A percentile compares a stretch with the other conserved stretches of the same genome.
phyloP scores from a whole-genome alignment of 2,888 invertebrate species.

The Nymphalis urticae region DNA sequence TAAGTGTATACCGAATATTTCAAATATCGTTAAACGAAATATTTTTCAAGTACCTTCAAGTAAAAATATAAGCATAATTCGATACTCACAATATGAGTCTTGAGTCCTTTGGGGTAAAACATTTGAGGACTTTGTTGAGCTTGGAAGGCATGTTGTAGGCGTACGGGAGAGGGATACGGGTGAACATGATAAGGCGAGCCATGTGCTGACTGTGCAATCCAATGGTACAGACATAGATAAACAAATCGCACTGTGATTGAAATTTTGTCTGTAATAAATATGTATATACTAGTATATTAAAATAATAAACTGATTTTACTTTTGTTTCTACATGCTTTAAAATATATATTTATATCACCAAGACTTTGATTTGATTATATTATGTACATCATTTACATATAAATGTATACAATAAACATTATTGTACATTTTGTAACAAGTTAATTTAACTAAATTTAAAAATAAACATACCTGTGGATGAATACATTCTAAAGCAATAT shows the following conservation, averaged over 20 bases:
- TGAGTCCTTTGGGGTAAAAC: conserved; percentile 83
- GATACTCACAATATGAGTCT: conserved; percentile 80
- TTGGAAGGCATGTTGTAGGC: conserved; percentile 85
- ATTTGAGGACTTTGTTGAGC: conserved; percentile 78
- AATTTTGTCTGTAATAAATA: conserved; percentile 8
- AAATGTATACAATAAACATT: conserved; percentile 3
- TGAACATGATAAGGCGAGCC: conserved; percentile 89
- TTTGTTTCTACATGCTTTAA: background rate
- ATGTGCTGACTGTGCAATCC: conserved; percentile 77
- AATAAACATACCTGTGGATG: conserved; percentile 62
- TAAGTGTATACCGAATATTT: too few relatives aligned
- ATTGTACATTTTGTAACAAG: background rate
- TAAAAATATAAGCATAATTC: background rate
- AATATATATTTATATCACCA: background rate
- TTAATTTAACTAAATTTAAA: conserved; percentile 25
- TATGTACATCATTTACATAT: background rate
- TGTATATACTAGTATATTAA: background rate
- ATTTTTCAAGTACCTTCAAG: background rate
- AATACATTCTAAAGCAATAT: conserved; percentile 72
- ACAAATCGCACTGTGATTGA: conserved; percentile 68
- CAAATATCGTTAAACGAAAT: too few relatives aligned
- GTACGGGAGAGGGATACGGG: conserved; percentile 83
- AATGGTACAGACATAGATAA: conserved; percentile 74
- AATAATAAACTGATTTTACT: background rate
- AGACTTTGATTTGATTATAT: too few relatives aligned